Evolutionary conservation across 2,888 invertebrate genomes (phyloP).

Genomic region (Tenthredo amoena): DNA sequence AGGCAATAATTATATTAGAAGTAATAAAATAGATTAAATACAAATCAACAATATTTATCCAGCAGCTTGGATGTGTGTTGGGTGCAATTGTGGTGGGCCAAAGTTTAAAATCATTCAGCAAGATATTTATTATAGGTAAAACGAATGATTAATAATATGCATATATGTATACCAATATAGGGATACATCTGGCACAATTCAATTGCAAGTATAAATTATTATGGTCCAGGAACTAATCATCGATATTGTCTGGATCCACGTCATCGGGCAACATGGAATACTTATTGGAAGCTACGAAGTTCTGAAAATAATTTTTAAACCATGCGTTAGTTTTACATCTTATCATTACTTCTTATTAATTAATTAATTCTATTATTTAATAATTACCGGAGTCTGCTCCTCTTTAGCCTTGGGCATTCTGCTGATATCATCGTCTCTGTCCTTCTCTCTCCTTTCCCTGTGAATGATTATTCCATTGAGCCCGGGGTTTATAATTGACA

Average conservation of each 20-base stretch:
- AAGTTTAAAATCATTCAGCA: conserved; percentile 61
- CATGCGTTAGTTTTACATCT: conserved; percentile 1
- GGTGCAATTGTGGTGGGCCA: conserved; percentile 31
- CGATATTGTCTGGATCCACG: conserved; percentile 81
- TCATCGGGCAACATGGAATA: conserved; percentile 86
- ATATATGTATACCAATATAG: conserved; percentile 69
- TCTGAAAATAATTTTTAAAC: conserved; percentile 78
- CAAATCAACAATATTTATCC: conserved; percentile 71
- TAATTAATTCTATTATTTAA: not conserved
- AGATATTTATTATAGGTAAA: conserved; percentile 69
- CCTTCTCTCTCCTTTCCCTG: conserved; percentile 68
- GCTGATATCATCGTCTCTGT: conserved; percentile 77
- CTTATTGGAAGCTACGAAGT: conserved; percentile 88
- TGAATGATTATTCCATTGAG: conserved; percentile 57
- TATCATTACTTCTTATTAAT: not conserved
- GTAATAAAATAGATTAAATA: conserved; percentile 76
- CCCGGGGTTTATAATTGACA: conserved; percentile 61
- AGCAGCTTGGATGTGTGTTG: conserved; percentile 59
- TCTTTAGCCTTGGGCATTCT: conserved; percentile 87
- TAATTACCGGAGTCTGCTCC: conserved; percentile 85
- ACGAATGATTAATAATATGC: conserved; percentile 70
- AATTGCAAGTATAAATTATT: conserved; percentile 70
- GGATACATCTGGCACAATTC: conserved; percentile 74
- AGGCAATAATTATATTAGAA: conserved; percentile 64
- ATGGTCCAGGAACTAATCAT: conserved; percentile 70